Conservation (phyloP, 2,888 invertebrate genomes). For the Ornithoptera alexandrae region DNA sequence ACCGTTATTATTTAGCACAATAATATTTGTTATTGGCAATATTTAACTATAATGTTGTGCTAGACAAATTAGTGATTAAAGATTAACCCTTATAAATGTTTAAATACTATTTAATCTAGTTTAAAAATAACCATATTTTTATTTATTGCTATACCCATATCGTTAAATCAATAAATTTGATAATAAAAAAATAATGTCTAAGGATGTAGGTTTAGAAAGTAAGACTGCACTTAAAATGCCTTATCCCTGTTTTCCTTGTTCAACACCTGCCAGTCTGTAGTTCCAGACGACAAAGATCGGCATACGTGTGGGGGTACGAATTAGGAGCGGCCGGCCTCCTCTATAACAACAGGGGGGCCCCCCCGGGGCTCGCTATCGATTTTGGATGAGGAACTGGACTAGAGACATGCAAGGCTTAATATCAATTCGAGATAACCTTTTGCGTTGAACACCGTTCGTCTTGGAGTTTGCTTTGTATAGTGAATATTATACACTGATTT, state of each 20-base stretch:
- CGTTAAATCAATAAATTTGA: too few species aligned
- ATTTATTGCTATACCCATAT: too few species aligned
- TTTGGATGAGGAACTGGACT: conserved; percentile 78
- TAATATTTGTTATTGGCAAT: too few species aligned
- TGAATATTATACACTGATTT: too few species aligned
- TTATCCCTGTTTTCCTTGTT: conserved; percentile 28
- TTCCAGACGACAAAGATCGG: conserved; percentile 59
- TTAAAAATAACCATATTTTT: too few species aligned
- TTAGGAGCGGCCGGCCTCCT: conserved; percentile 65
- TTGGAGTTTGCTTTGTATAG: conserved; percentile 5
- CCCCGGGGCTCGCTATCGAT: conserved; percentile 70
- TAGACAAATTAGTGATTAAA: too few species aligned
- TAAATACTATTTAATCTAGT: too few species aligned
- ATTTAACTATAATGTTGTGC: too few species aligned
- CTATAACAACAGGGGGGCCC: conserved; percentile 67
- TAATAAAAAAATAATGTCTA: too few species aligned
- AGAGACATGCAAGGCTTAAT: conserved; percentile 77
- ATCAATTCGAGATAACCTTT: conserved; percentile 72
- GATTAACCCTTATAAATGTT: too few species aligned
- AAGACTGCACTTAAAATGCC: conserved; percentile 23
- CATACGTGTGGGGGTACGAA: conserved; percentile 61
- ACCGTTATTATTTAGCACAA: too few species aligned
- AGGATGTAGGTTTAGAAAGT: too few species aligned
- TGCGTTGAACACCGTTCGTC: conserved; percentile 18
- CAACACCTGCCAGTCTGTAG: conserved; percentile 43